Base-by-base conservation (phyloP, 2,888 invertebrate species). In the Euphydryas editha region DNA sequence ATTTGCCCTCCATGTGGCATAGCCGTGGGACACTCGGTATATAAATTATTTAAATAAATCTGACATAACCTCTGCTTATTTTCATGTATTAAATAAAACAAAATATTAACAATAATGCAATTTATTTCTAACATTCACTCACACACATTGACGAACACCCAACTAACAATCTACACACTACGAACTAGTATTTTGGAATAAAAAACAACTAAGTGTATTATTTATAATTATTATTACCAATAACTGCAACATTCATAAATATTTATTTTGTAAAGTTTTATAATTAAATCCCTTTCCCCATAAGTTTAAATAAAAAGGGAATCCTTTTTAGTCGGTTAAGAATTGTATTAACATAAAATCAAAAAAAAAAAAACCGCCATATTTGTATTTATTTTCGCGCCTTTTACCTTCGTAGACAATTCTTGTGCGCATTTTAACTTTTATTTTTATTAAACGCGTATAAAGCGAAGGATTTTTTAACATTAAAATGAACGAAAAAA, bases 181-280 rank as follows among this genome's bases (percentile, higher is more conserved):
- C 62, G 30, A 30, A 62, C 49, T 44, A 46, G 30, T 13, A 46
- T 44, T 61, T 55, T 55, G 62, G 55, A 56, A 62, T 55, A 44
- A 20, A 56, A 44, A 60, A 20, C n/a, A 54, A 36, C 54, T 30
- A 36, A 46, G 17, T 47, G 21, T n/a, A 24, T 2, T 30, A 30
- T 17, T 15, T 17, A 54, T 54, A 30, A n/a, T 18, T 10, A 47
- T 30, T 30, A 30, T 30, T 47, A 47, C 42, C 5, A 44, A n/a
- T 15, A 39, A n/a, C 30, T 30, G 30, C 17, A 42, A 37, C n/a
- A 49, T 59, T 36, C 47, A 51, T 60, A 60, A 37, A 60, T 60
- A 51, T 15, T 37, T 49, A 37, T 47, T 18, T 18, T 8, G 21
- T 47, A 13, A 47, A 47, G 11, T 47, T 47, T 5, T 47, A 47